A percentile compares a stretch with the other conserved stretches of the same genome.
These are phyloP conservation scores for Tetrapedia diversipes DNA, from an alignment of 2,888 invertebrate genomes.

Conservation along the genomic window DNA sequence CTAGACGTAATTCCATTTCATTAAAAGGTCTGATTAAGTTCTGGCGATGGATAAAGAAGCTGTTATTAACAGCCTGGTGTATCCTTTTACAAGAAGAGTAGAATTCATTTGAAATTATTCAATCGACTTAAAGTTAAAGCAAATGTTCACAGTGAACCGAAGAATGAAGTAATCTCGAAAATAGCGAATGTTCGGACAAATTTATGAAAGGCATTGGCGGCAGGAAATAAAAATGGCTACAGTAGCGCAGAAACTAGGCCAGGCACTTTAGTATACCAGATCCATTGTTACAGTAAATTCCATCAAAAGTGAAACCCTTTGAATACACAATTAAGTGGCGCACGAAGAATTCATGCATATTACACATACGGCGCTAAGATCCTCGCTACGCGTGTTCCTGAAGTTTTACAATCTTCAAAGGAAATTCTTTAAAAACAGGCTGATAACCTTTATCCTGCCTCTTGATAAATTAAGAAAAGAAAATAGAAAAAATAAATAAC, in stretches of 20 bases:
- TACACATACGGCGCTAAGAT: background rate
- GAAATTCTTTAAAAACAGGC: background rate
- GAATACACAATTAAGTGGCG: conserved; percentile 3
- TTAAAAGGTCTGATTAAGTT: background rate
- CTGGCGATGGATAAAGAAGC: too few species aligned
- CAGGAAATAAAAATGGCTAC: background rate
- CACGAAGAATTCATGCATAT: background rate
- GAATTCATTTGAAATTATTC: background rate
- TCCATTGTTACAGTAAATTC: conserved; percentile 5
- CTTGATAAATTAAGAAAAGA: too few species aligned
- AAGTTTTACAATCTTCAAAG: background rate
- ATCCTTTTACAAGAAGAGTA: too few species aligned
- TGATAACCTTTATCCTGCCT: background rate
- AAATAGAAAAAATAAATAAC: background rate
- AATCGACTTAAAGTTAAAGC: background rate
- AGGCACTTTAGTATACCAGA: background rate
- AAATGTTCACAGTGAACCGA: background rate
- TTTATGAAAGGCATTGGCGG: background rate
- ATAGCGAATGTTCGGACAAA: background rate
- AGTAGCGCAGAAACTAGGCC: conserved; percentile 5
- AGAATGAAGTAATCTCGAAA: background rate
- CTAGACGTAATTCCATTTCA: too few species aligned
- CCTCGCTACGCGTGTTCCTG: background rate
- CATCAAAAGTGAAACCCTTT: conserved; percentile 3
- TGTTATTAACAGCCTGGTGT: too few species aligned